Evolutionary conservation across 2,888 invertebrate species (phyloP).

Genomic region (Adelphocoris suturalis): DNA sequence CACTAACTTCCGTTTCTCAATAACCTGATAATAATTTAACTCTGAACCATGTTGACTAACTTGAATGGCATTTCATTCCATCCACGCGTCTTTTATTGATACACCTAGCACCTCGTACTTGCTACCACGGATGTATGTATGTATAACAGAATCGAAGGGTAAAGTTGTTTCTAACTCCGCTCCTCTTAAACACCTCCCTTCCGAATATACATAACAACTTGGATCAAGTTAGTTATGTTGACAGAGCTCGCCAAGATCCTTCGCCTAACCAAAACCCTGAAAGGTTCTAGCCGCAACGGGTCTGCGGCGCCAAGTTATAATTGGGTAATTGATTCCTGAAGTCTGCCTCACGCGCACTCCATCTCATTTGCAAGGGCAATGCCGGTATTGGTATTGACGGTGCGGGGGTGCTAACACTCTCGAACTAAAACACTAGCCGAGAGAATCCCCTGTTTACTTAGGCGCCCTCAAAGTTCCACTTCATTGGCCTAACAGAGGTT

Average conservation of each 20-base stretch:
- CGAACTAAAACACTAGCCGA: constrained; percentile 25
- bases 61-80: no score
- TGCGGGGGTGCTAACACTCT: not conserved
- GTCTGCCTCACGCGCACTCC: constrained; percentile 1
- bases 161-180: no score
- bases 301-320: constrained; percentile 44
- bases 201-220: not conserved
- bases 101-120: no score
- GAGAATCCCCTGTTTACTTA: constrained; percentile 32
- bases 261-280: not conserved
- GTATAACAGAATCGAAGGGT: no score
- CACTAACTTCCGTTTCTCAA: no score
- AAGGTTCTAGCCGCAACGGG: constrained; percentile 5
- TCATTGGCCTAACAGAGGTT: constrained; percentile 21
- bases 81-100: no score
- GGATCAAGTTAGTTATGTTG: constrained; percentile 8
- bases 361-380: constrained; percentile 28
- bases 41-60: no score
- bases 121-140: no score
- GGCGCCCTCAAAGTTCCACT: constrained; percentile 21
- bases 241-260: not conserved
- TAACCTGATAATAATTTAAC: no score
- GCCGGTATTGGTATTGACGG: not conserved
- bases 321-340: constrained; percentile 51
- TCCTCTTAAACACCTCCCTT: not conserved